A percentile compares a stretch with the other conserved stretches of the same genome.
These are phyloP conservation scores for Philopedon plagiatum DNA, from an alignment of 2,888 invertebrate genomes.

Conservation along the genomic window DNA sequence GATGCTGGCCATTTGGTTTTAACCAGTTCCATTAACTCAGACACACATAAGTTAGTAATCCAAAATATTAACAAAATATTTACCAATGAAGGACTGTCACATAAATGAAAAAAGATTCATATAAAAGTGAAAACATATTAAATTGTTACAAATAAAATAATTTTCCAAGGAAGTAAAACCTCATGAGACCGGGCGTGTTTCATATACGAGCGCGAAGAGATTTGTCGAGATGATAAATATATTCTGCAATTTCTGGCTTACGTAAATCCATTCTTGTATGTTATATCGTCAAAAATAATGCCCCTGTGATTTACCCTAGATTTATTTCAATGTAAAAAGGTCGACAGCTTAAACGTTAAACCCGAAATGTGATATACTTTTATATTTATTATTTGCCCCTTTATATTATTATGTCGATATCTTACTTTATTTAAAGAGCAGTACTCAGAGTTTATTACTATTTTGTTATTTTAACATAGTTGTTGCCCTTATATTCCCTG, in stretches of 20 bases:
- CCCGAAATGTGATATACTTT: not conserved
- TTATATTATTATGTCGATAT: no score
- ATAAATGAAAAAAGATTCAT: no score
- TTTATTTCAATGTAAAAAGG: conserved; percentile 15
- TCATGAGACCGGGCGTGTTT: not conserved
- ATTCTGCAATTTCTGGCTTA: conserved; percentile 36
- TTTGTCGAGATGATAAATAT: conserved; percentile 33
- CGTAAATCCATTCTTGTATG: conserved; percentile 38
- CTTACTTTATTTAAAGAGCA: no score
- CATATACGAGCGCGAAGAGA: conserved; percentile 21
- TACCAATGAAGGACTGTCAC: no score
- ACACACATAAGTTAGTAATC: no score
- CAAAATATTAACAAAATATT: no score
- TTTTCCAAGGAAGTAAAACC: conserved; percentile 2
- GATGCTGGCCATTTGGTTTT: no score
- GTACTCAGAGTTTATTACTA: no score
- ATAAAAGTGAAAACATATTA: not conserved
- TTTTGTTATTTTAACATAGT: no score
- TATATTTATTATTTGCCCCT: no score
- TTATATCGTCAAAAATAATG: conserved; percentile 35
- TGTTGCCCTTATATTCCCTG: no score
- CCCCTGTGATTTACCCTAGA: not conserved
- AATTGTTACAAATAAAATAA: not conserved
- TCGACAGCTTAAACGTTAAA: not conserved
- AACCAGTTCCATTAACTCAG: no score